Evolutionary conservation across 1,140 invertebrate genomes (phyloP).

Genomic region (Drosophila repleta): DNA sequence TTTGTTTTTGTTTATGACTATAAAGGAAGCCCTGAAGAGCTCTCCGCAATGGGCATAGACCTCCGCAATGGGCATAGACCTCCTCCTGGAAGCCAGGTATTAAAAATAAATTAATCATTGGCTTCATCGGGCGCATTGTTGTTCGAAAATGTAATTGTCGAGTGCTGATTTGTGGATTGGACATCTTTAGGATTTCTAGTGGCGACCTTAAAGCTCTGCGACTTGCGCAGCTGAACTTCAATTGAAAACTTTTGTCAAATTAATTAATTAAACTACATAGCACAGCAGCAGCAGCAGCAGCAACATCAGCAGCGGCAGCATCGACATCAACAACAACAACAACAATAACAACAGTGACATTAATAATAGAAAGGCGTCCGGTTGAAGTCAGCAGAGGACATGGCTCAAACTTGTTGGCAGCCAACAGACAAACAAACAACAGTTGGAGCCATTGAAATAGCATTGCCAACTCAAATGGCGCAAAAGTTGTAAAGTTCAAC

Average conservation of each 20-base stretch:
- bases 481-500: slow-evolving; percentile 75
- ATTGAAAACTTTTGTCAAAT: slow-evolving; percentile 79
- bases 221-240: slow-evolving; percentile 47
- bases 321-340: neutral
- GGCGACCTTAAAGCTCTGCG: slow-evolving; percentile 26
- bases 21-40: slow-evolving; percentile 14
- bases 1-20: slow-evolving; percentile 11
- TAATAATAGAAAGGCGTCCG: slow-evolving; percentile 78
- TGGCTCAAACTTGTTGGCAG: slow-evolving; percentile 53
- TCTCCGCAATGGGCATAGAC: too few relatives aligned
- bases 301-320: slow-evolving; percentile 25
- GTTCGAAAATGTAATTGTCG: slow-evolving; percentile 13
- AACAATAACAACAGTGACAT: slow-evolving; percentile 45
- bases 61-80: too few relatives aligned
- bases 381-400: slow-evolving; percentile 64
- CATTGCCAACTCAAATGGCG: slow-evolving; percentile 38
- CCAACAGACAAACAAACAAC: slow-evolving; percentile 63
- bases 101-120: slow-evolving; percentile 41
- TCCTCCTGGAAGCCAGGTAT: slow-evolving; percentile 18
- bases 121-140: slow-evolving; percentile 7
- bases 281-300: slow-evolving; percentile 33
- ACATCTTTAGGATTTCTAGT: neutral
- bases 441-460: slow-evolving; percentile 43
- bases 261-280: slow-evolving; percentile 79
- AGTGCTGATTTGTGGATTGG: slow-evolving; percentile 10